Conservation (phyloP, 2,113 vertebrate genomes). For the Alces alces region DNA sequence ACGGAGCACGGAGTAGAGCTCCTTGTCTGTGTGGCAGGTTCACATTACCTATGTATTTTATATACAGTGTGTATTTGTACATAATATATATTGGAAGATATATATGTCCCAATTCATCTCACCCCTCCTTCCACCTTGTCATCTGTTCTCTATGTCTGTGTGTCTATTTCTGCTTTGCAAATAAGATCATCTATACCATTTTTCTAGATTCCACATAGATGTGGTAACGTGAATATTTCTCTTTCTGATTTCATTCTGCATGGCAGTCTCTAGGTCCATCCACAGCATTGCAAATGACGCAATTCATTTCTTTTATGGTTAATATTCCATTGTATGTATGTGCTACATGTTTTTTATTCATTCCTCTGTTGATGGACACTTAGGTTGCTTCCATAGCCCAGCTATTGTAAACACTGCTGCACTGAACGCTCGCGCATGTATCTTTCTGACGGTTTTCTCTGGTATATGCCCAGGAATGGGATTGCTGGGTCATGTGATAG, state of each 20-base stretch:
- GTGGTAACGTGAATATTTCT: not conserved
- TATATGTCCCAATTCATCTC: not conserved
- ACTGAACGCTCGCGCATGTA: not conserved
- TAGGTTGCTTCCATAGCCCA: not conserved
- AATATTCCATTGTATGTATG: not conserved
- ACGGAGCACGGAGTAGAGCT: not conserved
- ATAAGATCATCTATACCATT: not conserved
- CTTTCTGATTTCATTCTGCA: not conserved
- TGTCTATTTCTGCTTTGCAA: not conserved
- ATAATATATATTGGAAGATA: not conserved
- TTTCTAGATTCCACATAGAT: not conserved
- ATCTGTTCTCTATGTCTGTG: not conserved
- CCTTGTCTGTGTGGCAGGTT: not conserved
- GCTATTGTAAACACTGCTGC: not conserved
- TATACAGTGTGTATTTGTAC: not conserved
- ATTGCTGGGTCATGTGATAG: not conserved
- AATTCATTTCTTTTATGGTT: not conserved
- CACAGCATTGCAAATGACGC: not conserved
- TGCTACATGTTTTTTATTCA: not conserved
- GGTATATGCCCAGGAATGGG: not conserved
- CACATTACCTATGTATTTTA: not conserved
- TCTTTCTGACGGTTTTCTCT: not conserved
- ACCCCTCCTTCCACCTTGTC: not conserved
- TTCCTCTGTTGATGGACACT: not conserved
- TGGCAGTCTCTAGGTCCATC: not conserved